Evolutionary conservation across 2,888 invertebrate genomes (phyloP).

Genomic region (Elysia crispata): DNA sequence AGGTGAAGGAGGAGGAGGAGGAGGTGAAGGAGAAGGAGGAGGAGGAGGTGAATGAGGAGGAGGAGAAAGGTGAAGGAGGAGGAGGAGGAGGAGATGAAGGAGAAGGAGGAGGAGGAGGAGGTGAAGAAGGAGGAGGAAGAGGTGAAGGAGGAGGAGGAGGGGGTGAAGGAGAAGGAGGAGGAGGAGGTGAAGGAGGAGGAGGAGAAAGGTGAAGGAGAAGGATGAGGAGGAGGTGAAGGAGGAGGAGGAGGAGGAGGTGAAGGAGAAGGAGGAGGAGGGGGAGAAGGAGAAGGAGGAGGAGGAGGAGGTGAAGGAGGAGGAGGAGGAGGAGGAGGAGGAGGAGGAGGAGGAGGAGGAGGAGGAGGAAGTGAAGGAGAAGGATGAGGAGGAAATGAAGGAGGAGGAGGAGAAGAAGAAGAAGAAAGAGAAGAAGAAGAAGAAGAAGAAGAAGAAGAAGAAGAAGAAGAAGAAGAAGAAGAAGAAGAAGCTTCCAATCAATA

Average conservation of each 20-base stretch:
- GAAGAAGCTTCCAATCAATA: no score
- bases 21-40: no score
- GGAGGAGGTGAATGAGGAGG: neutral
- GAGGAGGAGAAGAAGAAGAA: conserved; percentile 3
- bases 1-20: no score
- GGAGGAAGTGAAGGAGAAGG: neutral
- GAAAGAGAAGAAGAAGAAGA: neutral
- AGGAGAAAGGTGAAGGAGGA: neutral
- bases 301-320: neutral
- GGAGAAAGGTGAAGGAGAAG: neutral
- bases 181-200: neutral
- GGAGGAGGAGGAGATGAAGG: neutral
- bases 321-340: neutral
- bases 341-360: conserved; percentile 5
- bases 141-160: neutral
- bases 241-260: neutral
- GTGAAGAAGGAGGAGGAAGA: neutral
- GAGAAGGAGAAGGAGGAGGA: conserved; percentile 5
- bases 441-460: neutral
- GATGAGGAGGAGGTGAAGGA: neutral
- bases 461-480: no score
- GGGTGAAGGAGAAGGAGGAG: neutral
- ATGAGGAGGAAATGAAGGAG: neutral
- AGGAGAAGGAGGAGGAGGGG: neutral
- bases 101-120: neutral